phyloP scores from a whole-genome alignment of 2,113 vertebrate species.

The Sylvilagus bachmani region DNA sequence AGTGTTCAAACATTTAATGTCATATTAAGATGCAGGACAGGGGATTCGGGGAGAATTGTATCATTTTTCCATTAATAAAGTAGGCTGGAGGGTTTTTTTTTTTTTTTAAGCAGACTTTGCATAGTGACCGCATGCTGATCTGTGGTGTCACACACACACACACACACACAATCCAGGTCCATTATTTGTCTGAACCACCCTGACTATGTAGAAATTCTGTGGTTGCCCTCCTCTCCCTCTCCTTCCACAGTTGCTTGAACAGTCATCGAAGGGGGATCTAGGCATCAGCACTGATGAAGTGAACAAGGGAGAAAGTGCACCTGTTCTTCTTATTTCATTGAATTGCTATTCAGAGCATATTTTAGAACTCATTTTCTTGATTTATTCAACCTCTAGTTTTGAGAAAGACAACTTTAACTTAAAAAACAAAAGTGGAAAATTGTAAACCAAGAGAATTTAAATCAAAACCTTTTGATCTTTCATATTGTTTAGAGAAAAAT shows the following conservation, averaged over 20 bases:
- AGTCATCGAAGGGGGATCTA: not conserved
- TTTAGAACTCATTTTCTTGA: constrained; percentile 36
- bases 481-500: constrained; percentile 39
- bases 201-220: not conserved
- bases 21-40: constrained; percentile 22
- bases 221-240: not conserved
- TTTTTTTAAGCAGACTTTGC: no score
- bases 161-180: no score
- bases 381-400: constrained; percentile 24
- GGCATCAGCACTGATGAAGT: not conserved
- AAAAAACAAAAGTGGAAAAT: constrained; percentile 31
- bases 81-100: not conserved
- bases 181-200: not conserved
- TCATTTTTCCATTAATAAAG: not conserved
- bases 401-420: not conserved
- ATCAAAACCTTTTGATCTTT: constrained; percentile 20
- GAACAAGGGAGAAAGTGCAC: not conserved
- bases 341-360: constrained; percentile 21
- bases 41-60: not conserved
- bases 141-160: no score
- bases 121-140: not conserved
- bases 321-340: constrained; percentile 8
- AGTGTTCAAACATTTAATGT: not conserved
- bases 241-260: not conserved
- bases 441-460: constrained; percentile 35